A percentile compares a stretch with the other conserved stretches of the same genome.
These are phyloP conservation scores for Oncorhynchus kisutch DNA, from an alignment of 2,113 vertebrate species.

Conservation along the genomic window DNA sequence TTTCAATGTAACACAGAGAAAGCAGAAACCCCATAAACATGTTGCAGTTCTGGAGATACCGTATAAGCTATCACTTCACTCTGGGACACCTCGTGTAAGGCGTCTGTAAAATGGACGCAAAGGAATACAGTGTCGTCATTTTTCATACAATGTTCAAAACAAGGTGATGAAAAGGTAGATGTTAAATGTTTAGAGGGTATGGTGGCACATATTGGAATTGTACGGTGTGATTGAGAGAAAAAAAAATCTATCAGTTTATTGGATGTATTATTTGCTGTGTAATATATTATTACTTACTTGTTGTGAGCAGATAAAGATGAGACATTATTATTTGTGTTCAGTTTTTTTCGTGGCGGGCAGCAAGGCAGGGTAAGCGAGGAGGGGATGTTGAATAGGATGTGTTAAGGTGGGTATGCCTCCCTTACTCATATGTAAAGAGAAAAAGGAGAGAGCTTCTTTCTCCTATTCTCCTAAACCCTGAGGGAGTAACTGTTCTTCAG, in stretches of 20 bases:
- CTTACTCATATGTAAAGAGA: neutral
- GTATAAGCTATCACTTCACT: neutral
- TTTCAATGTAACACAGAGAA: constrained; percentile 15
- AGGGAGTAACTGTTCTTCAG: constrained; percentile 45
- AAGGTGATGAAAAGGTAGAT: neutral
- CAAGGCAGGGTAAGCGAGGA: neutral
- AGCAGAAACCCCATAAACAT: neutral
- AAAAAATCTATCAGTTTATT: too few relatives aligned
- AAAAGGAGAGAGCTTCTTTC: constrained; percentile 35
- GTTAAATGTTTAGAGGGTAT: neutral
- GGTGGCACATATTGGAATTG: neutral
- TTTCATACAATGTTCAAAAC: neutral
- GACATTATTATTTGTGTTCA: neutral
- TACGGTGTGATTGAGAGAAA: too few relatives aligned
- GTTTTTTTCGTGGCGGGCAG: neutral
- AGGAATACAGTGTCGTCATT: neutral
- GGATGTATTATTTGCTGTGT: neutral
- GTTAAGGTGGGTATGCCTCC: neutral
- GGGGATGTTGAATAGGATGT: neutral
- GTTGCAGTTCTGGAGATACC: neutral
- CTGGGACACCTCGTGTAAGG: neutral
- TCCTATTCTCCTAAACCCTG: constrained; percentile 41
- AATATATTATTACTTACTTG: neutral
- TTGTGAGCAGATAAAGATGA: neutral
- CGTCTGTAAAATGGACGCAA: neutral